Conservation (phyloP, 2,113 vertebrate species). For the Anoplopoma fimbria region DNA sequence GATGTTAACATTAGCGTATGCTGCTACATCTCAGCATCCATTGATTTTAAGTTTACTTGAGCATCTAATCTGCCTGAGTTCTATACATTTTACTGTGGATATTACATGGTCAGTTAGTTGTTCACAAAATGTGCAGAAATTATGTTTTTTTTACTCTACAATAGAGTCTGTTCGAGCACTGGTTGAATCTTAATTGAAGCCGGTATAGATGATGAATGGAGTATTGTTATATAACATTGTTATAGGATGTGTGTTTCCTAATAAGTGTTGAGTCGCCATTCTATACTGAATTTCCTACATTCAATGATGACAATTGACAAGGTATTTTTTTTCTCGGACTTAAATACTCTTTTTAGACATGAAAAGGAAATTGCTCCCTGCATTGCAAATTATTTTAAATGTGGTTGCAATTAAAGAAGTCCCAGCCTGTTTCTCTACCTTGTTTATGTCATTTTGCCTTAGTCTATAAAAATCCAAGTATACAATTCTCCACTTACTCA, state of each 20-base stretch:
- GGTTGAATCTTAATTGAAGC: constrained; percentile 17
- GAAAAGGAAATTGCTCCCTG: neutral
- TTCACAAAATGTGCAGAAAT: constrained; percentile 2
- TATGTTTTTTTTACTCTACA: neutral
- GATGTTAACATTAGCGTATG: constrained; percentile 39
- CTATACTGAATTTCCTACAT: neutral
- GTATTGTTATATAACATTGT: constrained; percentile 14
- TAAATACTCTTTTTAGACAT: neutral
- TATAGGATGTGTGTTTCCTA: neutral
- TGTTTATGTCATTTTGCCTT: constrained; percentile 39
- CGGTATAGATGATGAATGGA: constrained; percentile 13
- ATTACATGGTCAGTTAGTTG: constrained; percentile 42
- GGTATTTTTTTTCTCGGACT: neutral
- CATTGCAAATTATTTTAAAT: constrained; percentile 36
- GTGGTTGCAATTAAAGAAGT: constrained; percentile 53
- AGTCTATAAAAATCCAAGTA: constrained; percentile 40
- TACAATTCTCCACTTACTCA: constrained; percentile 18
- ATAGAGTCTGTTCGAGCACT: neutral
- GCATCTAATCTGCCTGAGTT: constrained; percentile 19
- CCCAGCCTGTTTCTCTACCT: constrained; percentile 34
- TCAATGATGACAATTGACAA: neutral
- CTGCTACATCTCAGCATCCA: constrained; percentile 22
- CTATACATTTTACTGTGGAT: constrained; percentile 6
- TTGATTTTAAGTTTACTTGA: constrained; percentile 39
- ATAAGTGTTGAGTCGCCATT: neutral